Evolutionary conservation across 2,797 vertebrate genomes (phyloP).

Genomic region (Glossophaga mutica): DNA sequence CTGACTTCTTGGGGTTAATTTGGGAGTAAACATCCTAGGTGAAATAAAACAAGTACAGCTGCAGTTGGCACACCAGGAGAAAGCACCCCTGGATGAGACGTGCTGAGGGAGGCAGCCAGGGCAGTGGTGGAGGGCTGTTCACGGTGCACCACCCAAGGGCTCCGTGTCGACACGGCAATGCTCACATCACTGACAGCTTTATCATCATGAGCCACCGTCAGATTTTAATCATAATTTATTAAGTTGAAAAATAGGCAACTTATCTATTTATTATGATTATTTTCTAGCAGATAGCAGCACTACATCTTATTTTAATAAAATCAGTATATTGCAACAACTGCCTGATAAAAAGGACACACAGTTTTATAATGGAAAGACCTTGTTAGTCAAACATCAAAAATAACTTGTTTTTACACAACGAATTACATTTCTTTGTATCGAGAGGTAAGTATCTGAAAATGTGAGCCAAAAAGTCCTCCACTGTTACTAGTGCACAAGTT

Average conservation of each 20-base stretch:
- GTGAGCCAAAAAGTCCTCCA: background rate
- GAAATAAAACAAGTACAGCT: background rate
- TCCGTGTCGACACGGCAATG: background rate
- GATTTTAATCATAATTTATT: background rate
- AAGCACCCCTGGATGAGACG: background rate
- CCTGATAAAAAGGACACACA: background rate
- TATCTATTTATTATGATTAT: background rate
- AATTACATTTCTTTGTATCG: background rate
- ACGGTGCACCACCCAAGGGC: background rate
- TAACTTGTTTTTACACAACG: background rate
- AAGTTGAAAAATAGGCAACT: background rate
- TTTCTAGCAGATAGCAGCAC: background rate
- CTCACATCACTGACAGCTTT: background rate
- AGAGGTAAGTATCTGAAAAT: background rate
- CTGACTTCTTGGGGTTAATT: background rate
- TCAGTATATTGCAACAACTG: background rate
- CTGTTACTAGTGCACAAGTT: background rate
- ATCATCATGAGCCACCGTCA: background rate
- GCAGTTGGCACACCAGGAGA: background rate
- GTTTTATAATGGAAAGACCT: background rate
- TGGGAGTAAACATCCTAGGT: background rate
- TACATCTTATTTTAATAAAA: background rate
- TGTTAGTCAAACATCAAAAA: conserved; percentile 24
- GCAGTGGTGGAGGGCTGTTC: background rate
- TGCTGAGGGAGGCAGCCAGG: background rate